A percentile compares a stretch with the other conserved stretches of the same genome.
Conservation (phyloP, 2,797 vertebrate genomes). For the Ciconia nigra region DNA sequence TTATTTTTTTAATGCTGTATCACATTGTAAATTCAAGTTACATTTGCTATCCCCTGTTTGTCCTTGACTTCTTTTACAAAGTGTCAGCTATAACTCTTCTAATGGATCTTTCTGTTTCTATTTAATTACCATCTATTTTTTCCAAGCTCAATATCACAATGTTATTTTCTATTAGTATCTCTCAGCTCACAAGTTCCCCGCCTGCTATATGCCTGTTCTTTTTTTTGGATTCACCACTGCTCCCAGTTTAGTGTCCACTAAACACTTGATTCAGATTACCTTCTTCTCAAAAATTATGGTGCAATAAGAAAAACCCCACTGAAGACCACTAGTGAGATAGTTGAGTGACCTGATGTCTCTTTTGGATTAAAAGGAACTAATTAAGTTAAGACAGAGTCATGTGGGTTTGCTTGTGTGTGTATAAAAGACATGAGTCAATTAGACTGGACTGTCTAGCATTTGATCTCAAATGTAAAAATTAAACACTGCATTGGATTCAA, state of each 20-base stretch:
- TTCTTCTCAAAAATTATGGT: not conserved
- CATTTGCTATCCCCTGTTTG: not conserved
- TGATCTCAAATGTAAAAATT: slow-evolving; percentile 26
- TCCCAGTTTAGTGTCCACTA: not conserved
- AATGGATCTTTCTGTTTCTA: not conserved
- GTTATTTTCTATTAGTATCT: not conserved
- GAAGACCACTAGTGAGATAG: not conserved
- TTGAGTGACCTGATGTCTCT: not conserved
- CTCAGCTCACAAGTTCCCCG: not conserved
- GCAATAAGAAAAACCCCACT: not conserved
- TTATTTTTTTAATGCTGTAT: not conserved
- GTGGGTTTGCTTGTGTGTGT: not conserved
- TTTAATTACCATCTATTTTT: not conserved
- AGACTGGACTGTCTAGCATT: not conserved
- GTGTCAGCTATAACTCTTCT: not conserved
- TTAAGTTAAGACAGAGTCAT: not conserved
- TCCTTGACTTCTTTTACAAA: not conserved
- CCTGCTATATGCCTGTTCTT: not conserved
- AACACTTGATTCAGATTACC: not conserved
- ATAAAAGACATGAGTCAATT: not conserved
- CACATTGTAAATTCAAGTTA: not conserved
- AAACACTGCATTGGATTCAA: not conserved
- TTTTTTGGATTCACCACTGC: not conserved
- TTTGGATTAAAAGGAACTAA: not conserved
- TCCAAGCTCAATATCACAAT: not conserved